These are phyloP conservation scores for Sarcophaga caerulescens DNA, from an alignment of 2,888 invertebrate genomes.

Conservation along the genomic window DNA sequence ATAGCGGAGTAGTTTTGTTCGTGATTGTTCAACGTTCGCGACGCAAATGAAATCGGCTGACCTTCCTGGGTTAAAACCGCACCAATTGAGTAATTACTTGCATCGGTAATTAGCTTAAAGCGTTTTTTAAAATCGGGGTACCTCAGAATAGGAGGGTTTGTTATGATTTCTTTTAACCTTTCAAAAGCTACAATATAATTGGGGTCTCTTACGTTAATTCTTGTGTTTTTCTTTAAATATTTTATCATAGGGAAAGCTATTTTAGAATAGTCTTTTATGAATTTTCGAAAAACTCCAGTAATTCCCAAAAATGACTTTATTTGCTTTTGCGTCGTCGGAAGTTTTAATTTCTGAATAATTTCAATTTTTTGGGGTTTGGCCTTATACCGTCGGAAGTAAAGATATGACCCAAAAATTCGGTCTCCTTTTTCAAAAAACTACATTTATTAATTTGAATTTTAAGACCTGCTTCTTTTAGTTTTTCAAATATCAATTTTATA, in stretches of 20 bases:
- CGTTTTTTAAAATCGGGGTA: constrained; percentile 45
- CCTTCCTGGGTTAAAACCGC: constrained; percentile 27
- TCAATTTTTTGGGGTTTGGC: constrained; percentile 2
- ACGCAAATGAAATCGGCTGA: neutral
- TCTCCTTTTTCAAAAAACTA: constrained; percentile 22
- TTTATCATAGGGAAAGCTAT: constrained; percentile 2
- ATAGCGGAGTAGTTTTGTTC: constrained; percentile 71
- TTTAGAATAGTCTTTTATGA: constrained; percentile 16
- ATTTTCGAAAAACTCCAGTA: constrained; percentile 5
- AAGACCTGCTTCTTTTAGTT: neutral
- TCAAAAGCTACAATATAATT: constrained; percentile 10
- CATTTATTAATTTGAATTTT: constrained; percentile 31
- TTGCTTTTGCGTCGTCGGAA: neutral
- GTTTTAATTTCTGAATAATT: constrained; percentile 11
- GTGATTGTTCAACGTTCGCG: constrained; percentile 65
- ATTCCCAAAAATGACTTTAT: constrained; percentile 7
- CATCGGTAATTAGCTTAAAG: constrained; percentile 34
- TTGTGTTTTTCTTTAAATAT: constrained; percentile 18
- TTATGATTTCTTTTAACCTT: constrained; percentile 34
- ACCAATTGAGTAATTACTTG: constrained; percentile 46
- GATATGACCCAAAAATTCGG: constrained; percentile 16
- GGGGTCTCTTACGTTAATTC: constrained; percentile 4
- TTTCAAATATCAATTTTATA: neutral
- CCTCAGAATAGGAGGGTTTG: constrained; percentile 32
- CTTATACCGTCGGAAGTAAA: constrained; percentile 1